phyloP scores from a whole-genome alignment of 2,888 invertebrate species.

The Cheilosia variabilis region DNA sequence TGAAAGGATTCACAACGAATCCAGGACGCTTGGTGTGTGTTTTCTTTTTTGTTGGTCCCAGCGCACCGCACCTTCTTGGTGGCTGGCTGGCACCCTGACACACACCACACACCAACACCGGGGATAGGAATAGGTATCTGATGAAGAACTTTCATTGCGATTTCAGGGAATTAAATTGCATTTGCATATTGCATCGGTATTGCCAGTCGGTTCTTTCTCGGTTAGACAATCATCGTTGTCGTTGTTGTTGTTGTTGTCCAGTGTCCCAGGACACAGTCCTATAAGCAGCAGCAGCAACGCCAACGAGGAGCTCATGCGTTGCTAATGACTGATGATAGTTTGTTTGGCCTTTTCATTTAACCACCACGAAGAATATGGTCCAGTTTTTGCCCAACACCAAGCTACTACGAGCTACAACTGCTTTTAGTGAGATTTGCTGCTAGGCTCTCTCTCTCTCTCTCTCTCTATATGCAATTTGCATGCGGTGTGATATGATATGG shows the following conservation, averaged over 20 bases:
- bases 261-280: conserved; percentile 1
- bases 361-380: background rate
- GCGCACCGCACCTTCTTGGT: background rate
- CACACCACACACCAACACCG: background rate
- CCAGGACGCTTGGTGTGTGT: conserved; percentile 12
- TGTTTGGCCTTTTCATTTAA: conserved; percentile 4
- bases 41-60: background rate
- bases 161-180: conserved; percentile 22
- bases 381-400: background rate
- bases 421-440: background rate
- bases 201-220: background rate
- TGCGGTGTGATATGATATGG: background rate
- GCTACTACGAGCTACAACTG: background rate
- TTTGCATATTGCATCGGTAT: conserved; percentile 25
- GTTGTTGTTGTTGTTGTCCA: background rate
- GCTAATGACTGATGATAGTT: conserved; percentile 24
- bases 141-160: conserved; percentile 10
- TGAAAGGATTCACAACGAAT: conserved; percentile 30
- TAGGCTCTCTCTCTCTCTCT: background rate
- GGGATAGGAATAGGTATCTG: background rate
- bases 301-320: conserved; percentile 12
- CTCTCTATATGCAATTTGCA: background rate
- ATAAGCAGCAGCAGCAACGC: background rate
- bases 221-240: conserved; percentile 21
- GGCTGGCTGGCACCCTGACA: background rate